These are phyloP conservation scores for Hylia prasina DNA, from an alignment of 2,113 vertebrate species.

Conservation along the genomic window DNA sequence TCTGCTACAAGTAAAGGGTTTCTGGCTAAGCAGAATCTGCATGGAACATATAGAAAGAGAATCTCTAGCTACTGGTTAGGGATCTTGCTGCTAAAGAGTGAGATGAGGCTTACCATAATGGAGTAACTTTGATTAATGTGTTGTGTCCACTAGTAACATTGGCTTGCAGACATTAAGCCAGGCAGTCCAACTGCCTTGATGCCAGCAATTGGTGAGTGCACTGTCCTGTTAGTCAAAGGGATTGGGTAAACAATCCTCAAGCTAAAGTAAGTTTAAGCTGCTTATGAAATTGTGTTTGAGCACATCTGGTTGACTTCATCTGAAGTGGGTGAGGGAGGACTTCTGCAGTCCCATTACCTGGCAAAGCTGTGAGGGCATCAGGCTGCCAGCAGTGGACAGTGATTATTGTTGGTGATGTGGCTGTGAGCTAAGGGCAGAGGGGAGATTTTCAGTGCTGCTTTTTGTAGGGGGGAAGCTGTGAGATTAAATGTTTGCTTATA, in stretches of 20 bases:
- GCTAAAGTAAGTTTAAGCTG: not conserved
- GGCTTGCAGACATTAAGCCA: not conserved
- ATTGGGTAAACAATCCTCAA: not conserved
- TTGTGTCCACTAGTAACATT: not conserved
- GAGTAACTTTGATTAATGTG: not conserved
- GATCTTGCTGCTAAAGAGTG: not conserved
- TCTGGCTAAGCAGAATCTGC: not conserved
- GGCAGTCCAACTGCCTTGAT: not conserved
- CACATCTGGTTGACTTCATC: not conserved
- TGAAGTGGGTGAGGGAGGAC: not conserved
- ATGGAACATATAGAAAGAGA: not conserved
- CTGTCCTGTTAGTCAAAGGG: not conserved
- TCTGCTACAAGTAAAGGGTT: not conserved
- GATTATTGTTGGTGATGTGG: not conserved
- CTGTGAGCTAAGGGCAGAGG: not conserved
- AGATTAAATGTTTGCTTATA: not conserved
- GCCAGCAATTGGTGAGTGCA: not conserved
- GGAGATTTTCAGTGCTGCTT: not conserved
- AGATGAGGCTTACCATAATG: not conserved
- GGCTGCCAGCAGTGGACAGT: fast-evolving
- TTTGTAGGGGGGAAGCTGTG: not conserved
- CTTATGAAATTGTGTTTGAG: not conserved
- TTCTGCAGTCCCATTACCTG: not conserved
- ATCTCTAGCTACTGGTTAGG: not conserved
- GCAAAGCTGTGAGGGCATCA: not conserved